Base-by-base conservation (phyloP, 2,113 vertebrate genomes). In the Phaethon lepturus region DNA sequence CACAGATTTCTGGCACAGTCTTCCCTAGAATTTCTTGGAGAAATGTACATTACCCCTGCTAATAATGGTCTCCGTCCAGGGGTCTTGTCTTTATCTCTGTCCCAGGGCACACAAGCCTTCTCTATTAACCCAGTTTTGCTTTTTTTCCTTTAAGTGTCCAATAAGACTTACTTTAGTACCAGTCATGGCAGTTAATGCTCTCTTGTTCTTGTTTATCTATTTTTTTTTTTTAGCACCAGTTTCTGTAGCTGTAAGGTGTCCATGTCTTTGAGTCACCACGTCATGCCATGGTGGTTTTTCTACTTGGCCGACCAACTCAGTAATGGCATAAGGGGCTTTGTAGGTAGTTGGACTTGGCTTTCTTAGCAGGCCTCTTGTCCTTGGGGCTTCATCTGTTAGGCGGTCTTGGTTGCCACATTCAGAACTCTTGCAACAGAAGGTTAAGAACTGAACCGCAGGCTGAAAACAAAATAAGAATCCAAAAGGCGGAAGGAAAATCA, bases 231-330 rank as follows among this genome's bases (percentile, higher is more conserved):
- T 38, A 78, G 59, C 59, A 78, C 35, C 35, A 7, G 13, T 78
- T 63, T 78, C 59, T 26, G 59, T 52, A 63, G 35, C 75, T 6
- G 2, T 52, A 33, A 25, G 35, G 7, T 42, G 29, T 78, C 59
- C 2, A 1, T 25, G 18, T 52, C n/a, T 78, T 29, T 15, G 35
- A 42, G 47, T 63, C 0, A 1, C 59, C 47, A 33, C 1, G 2
- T 64, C 60, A 66, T 1, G 5, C 60, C 38, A 5, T 44, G 3
- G 6, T 66, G 50, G 8, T 45, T 66, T 23, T 45, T 45, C 62
- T 40, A 18, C 17, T 23, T 2, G 2, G 49, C 31, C 2, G 13
- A 17, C 49, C 10, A 12, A 31, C 31, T 66, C 77, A 44, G 23
- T 42, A 35, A 35, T 35, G 28, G 77, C 62, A 14, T n/a, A 66